Base-by-base conservation (phyloP, 64 coral and sea anemone genomes). In the Montipora foliosa region DNA sequence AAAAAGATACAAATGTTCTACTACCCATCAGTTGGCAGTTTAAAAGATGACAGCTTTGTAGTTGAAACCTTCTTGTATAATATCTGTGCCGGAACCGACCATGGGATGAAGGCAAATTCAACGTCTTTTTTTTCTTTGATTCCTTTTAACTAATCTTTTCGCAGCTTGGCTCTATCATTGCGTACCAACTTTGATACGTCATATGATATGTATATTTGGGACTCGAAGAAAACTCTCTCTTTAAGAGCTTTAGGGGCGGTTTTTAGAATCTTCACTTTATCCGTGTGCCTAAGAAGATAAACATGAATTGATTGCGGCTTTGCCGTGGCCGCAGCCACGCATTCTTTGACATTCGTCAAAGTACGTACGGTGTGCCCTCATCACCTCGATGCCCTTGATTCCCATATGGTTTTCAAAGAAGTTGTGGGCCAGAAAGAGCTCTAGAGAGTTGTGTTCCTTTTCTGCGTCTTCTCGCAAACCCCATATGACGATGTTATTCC, bases 1-100 rank as follows among this genome's bases (percentile, higher is more conserved):
- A 47, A 47, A 9, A 60, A 60, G 57, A 60, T 60, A 60, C 75
- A 77, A 77, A 47, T 77, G 75, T 77, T 77, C 37, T 25, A 48
- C 76, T 78, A 78, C 48, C 47, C 76, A 12, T 78, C 75, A 77
- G 75, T 77, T 16, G 75, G 75, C 75, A 77, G 75, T 79, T 79
- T 52, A 79, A 79, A 79, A 8, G 77, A 52, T 79, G 47, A 52
- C 13, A 79, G 49, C 12, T 52, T 79, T 79, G 77, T 79, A 79
- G 77, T 17, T 16, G 47, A 52, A 79, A 52, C 17, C 9, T 80
- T 11, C 20, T 58, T 80, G 51, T 25, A 57, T 11, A 80, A 58
- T 80, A 80, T 80, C 49, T 80, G 50, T 9, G 78, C 78, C 1
- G 78, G 50, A 57, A 80, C 78, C 8, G 78, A 57, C 78, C 78